A percentile compares a stretch with the other conserved stretches of the same genome.
Evolutionary conservation across 1,140 invertebrate genomes (phyloP).

Genomic region (Laodelphax striatellus): DNA sequence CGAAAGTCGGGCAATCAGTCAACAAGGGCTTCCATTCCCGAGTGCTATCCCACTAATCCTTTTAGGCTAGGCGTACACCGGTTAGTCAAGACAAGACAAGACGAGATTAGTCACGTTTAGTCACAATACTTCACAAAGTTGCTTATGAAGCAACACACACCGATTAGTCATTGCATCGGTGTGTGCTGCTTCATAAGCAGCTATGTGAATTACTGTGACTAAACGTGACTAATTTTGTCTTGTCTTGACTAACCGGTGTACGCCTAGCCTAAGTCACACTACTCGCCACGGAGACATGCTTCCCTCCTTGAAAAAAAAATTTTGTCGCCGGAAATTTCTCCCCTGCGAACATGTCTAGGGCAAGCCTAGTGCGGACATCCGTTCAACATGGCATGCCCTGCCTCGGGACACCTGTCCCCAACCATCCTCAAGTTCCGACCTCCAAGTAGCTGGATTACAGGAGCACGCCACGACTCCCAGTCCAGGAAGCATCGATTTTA

Average conservation of each 20-base stretch:
- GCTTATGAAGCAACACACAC: no score
- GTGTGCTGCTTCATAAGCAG: no score
- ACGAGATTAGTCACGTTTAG: no score
- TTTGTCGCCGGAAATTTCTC: slow-evolving; percentile 71
- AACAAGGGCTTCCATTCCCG: slow-evolving; percentile 65
- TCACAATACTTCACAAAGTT: no score
- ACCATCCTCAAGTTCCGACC: slow-evolving; percentile 72
- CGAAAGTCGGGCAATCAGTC: no score
- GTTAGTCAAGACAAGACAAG: no score
- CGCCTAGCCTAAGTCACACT: no score
- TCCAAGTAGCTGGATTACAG: slow-evolving; percentile 91
- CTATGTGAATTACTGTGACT: no score
- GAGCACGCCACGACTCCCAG: slow-evolving; percentile 75
- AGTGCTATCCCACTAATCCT: slow-evolving; percentile 96
- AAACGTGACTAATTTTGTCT: no score
- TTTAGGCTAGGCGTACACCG: no score
- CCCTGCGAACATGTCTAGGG: slow-evolving; percentile 81
- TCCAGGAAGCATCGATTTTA: slow-evolving; percentile 33
- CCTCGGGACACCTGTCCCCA: slow-evolving; percentile 68
- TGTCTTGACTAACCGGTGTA: no score
- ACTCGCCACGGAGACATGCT: slow-evolving; percentile 88
- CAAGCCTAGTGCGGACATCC: slow-evolving; percentile 77
- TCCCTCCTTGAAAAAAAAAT: slow-evolving; percentile 89
- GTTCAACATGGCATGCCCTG: slow-evolving; percentile 58
- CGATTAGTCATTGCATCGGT: no score